Evolutionary conservation across 2,113 vertebrate genomes (phyloP).

Genomic region (Lepisosteus oculatus): DNA sequence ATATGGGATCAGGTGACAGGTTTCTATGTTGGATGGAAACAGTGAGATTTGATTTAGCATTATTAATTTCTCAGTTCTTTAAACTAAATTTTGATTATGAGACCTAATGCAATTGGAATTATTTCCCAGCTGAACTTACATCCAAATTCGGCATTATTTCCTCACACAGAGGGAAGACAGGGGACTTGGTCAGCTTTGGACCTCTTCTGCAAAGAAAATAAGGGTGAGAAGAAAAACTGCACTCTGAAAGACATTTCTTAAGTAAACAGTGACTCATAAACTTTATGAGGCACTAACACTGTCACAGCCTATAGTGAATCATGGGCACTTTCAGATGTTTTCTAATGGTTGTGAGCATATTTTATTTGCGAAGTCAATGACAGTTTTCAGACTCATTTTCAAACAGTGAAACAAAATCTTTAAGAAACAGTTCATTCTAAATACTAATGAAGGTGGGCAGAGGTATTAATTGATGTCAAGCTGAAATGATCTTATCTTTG

Average conservation of each 20-base stretch:
- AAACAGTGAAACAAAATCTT: too few species aligned
- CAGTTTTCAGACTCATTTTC: too few species aligned
- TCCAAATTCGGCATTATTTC: constrained; percentile 2
- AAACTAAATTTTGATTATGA: constrained; percentile 18
- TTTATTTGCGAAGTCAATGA: not conserved
- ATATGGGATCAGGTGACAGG: constrained; percentile 23
- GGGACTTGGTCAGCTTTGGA: not conserved
- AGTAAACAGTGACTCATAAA: too few species aligned
- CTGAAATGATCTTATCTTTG: too few species aligned
- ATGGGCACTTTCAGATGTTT: not conserved
- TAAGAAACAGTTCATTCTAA: too few species aligned
- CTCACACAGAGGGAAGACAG: not conserved
- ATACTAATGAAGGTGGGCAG: too few species aligned
- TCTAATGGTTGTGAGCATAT: not conserved
- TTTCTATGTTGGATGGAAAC: constrained; percentile 7
- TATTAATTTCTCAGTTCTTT: constrained; percentile 10
- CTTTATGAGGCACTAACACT: too few species aligned
- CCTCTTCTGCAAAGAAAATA: not conserved
- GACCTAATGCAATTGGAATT: constrained; percentile 24
- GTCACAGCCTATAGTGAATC: too few species aligned
- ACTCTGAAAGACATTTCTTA: too few species aligned
- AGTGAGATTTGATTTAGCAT: constrained; percentile 3
- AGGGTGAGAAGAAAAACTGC: not conserved
- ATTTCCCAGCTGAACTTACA: constrained; percentile 27
- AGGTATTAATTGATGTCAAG: too few species aligned